Base-by-base conservation (phyloP, 2,888 invertebrate genomes). In the Chalcosyrphus nemorum region DNA sequence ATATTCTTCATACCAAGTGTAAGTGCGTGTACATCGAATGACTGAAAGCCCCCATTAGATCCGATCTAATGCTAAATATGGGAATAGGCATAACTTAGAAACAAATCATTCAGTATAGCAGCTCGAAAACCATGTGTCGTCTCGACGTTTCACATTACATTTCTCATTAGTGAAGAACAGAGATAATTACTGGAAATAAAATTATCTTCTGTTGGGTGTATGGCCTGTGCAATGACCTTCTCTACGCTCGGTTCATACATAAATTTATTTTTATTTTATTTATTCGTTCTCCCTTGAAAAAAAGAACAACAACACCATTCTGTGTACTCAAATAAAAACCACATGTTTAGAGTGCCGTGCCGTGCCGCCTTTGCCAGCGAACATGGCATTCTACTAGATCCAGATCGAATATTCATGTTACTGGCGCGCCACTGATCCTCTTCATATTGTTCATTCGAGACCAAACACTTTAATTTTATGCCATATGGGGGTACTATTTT, bases 151-250 rank as follows among this genome's bases (percentile, higher is more conserved):
- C 54, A 47, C 65, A 82, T 61, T 78, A 68, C 74, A 68, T 63
- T 57, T 57, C 63, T 80, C 78, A 59, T 74, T 57, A 84, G 74
- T 27, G 47, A 65, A 41, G 43, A 63, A 68, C 50, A 41, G 24
- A 80, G 41, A 84, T 80, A 84, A 74, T 80, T 56, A 59, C 80
- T 84, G 80, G 61, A 74, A 84, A 70, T 70, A 63, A 80, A 80
- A 74, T 82, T 66, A 82, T 82, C 66, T 72, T 59, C 65, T 32
- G 27, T 13, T 52, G 35, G n/a, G 32, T n/a, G n/a, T 47, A 27
- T 70, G 57, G 61, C 24, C 45, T 82, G 82, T 78, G 78, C 82
- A 82, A 77, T 72, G 82, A 77, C 77, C 82, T 82, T 82, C 82
- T 72, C 65, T 17, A 24, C 32, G 17, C 15, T 24, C n/a, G n/a